Evolutionary conservation across 2,797 vertebrate genomes (phyloP).

Genomic region (Pipistrellus pipistrellus): DNA sequence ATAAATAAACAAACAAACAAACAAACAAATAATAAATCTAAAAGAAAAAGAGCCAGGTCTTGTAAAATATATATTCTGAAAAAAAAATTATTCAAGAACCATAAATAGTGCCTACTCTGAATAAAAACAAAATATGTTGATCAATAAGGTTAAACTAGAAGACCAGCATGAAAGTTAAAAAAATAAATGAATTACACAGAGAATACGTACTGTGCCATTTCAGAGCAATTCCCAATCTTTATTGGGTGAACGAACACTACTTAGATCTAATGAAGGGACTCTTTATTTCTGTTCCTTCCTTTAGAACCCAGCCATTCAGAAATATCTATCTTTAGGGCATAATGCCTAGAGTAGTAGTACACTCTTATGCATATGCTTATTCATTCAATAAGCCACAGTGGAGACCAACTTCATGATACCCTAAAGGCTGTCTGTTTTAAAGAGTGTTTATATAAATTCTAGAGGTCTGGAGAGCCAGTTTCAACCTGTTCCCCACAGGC

Average conservation of each 20-base stretch:
- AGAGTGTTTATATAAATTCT: neutral
- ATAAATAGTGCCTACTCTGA: neutral
- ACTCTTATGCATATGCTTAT: neutral
- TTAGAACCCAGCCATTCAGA: neutral
- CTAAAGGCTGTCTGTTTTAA: slow-evolving; percentile 37
- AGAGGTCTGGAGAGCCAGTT: no score
- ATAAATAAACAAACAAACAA: no score
- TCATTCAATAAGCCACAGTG: neutral
- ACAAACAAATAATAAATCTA: no score
- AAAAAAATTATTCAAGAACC: neutral
- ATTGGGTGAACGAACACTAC: neutral
- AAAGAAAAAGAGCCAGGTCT: no score
- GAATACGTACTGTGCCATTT: neutral
- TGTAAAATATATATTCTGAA: no score
- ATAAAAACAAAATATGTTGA: neutral
- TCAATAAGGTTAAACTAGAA: slow-evolving; percentile 32
- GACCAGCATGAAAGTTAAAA: neutral
- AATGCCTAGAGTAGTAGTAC: neutral
- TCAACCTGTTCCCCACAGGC: no score
- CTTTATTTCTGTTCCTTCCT: slow-evolving; percentile 27
- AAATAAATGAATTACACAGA: neutral
- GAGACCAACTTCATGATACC: neutral
- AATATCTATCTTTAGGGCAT: neutral
- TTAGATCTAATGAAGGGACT: neutral
- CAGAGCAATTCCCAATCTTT: neutral